Evolutionary conservation across 2,888 invertebrate genomes (phyloP).

Genomic region (Netelia melanura): DNA sequence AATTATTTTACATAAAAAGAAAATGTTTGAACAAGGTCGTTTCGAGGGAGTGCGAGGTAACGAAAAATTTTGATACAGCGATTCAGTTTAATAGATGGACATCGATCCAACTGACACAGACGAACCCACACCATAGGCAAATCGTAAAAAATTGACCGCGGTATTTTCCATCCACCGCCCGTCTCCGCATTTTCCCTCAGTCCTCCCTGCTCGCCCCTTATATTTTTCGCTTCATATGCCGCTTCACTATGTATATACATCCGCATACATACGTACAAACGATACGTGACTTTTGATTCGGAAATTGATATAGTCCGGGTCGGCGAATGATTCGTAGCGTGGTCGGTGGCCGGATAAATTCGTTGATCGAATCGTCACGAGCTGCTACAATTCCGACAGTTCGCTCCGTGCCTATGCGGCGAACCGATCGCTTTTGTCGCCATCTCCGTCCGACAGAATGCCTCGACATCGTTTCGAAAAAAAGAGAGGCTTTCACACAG

Average conservation of each 20-base stretch:
- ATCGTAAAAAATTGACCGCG: constrained; percentile 69
- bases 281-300: constrained; percentile 61
- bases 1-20: too few relatives aligned
- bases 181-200: neutral
- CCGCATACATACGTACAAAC: constrained; percentile 15
- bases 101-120: constrained; percentile 61
- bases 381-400: constrained; percentile 27
- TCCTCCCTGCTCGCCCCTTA: constrained; percentile 7
- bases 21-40: neutral
- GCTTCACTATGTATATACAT: constrained; percentile 19
- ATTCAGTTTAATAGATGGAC: constrained; percentile 66
- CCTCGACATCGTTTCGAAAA: neutral
- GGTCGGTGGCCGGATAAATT: constrained; percentile 63
- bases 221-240: constrained; percentile 51
- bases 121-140: constrained; percentile 52
- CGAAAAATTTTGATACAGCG: constrained; percentile 50
- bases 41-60: neutral
- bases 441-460: neutral
- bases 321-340: constrained; percentile 60
- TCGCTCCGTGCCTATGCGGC: neutral
- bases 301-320: constrained; percentile 65
- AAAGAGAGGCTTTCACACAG: too few relatives aligned
- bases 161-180: constrained; percentile 28
- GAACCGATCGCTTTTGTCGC: neutral
- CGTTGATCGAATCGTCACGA: constrained; percentile 66